These are phyloP conservation scores for Sebastes iracundus DNA, from an alignment of 2,797 vertebrate species.

Conservation along the genomic window DNA sequence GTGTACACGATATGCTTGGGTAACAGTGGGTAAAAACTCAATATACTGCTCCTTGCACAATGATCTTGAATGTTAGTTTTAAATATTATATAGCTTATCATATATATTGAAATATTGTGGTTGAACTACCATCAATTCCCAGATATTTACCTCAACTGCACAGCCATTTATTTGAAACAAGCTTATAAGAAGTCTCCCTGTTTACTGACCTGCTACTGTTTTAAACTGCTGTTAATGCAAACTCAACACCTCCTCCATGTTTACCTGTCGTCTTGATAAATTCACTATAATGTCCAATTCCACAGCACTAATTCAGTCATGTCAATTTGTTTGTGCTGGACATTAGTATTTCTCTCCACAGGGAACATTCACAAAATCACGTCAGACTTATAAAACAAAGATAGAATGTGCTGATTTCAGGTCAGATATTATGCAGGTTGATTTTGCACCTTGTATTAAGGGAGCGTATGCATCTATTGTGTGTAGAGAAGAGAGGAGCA, in stretches of 20 bases:
- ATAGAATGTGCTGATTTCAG: neutral
- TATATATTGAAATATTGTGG: neutral
- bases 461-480: slow-evolving; percentile 80
- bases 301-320: neutral
- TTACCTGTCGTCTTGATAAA: no score
- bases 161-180: neutral
- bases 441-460: slow-evolving; percentile 82
- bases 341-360: neutral
- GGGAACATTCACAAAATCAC: neutral
- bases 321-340: neutral
- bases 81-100: neutral
- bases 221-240: neutral
- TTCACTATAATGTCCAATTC: neutral
- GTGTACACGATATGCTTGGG: no score
- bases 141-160: neutral
- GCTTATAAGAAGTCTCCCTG: neutral
- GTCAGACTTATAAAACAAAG: neutral
- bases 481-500: slow-evolving; percentile 90
- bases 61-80: neutral
- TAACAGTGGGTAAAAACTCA: no score
- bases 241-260: neutral
- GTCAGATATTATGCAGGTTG: neutral
- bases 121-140: neutral
- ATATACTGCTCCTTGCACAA: neutral
- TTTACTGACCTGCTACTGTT: neutral